These are phyloP conservation scores for Myiothlypis coronata DNA, from an alignment of 2,797 vertebrate species.

Conservation along the genomic window DNA sequence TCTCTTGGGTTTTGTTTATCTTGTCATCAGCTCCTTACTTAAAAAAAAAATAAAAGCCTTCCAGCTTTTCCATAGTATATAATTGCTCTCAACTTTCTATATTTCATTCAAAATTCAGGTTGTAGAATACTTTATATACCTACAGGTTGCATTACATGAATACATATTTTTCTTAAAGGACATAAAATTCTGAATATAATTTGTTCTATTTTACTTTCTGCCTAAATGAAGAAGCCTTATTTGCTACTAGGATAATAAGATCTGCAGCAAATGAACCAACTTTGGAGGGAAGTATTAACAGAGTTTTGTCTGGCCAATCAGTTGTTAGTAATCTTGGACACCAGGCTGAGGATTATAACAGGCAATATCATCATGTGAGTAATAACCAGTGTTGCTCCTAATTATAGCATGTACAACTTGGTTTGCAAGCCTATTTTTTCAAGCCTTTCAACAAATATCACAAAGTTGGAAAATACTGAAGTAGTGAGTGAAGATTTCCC, in stretches of 20 bases:
- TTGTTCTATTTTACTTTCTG: constrained; percentile 15
- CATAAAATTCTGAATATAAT: neutral
- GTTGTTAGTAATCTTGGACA: constrained; percentile 67
- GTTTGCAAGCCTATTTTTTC: neutral
- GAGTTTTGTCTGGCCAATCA: constrained; percentile 70
- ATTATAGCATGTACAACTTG: neutral
- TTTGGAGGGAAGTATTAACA: constrained; percentile 59
- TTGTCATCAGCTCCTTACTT: neutral
- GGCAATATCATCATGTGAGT: constrained; percentile 62
- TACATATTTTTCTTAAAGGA: neutral
- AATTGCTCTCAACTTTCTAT: neutral
- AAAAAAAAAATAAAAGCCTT: neutral
- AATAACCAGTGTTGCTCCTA: neutral
- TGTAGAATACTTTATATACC: neutral
- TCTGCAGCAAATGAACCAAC: constrained; percentile 59
- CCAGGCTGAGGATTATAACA: constrained; percentile 49
- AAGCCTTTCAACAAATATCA: neutral
- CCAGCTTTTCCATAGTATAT: neutral
- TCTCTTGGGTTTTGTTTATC: neutral
- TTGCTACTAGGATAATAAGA: constrained; percentile 70
- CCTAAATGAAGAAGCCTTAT: constrained; percentile 67
- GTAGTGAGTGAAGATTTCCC: neutral
- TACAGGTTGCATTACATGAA: neutral
- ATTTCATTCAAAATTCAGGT: neutral
- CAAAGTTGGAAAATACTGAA: neutral